Evolutionary conservation across 2,888 invertebrate genomes (phyloP), one percentile per base, ranked within the genome.

Genomic region (Melanostoma mellinum): DNA sequence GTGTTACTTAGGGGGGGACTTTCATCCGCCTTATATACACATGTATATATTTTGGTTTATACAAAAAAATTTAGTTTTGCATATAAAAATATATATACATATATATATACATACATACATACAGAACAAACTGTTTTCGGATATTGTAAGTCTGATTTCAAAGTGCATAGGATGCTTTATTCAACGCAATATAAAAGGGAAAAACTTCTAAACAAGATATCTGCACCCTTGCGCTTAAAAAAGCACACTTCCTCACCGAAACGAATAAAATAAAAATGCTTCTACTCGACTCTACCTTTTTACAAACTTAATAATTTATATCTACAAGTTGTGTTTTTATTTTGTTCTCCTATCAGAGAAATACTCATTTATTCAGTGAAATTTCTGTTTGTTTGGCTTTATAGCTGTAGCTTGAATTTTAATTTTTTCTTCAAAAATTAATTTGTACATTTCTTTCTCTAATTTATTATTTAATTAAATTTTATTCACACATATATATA

Each of bases 21-120:
- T 90, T 89, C 90, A 89, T 90, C 90, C 90, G 90, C 90, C 88
- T 88, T 89, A 88, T 85, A 87, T 86, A 86, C 75, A 86, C 86
- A 86, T 85, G 87, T 87, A 86, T 88, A 88, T 89, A 77, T 88
- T 88, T 88, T 86, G 63, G 61, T 77, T 77, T 80, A 72, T 65
- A 81, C 76, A 76, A 76, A 55, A 67, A 67, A 58, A 67, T 56
- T 33, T 46, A 35, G 35, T 60, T 61, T 76, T 76, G 81, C 77
- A 81, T 81, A 72, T 72, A 77, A 81, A 81, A 76, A 76, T 81
- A 81, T 76, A 81, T 77, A 77, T 81, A 81, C 63, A 81, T 81
- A 81, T 72, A 81, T 81, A 81, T 81, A 81, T 69, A 81, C 67
- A 81, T 53, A 55, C 20, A 20, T 20, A 20, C 20, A 20, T 20